phyloP scores from a whole-genome alignment of 2,888 invertebrate genomes.

The Rhodophaea formosa region DNA sequence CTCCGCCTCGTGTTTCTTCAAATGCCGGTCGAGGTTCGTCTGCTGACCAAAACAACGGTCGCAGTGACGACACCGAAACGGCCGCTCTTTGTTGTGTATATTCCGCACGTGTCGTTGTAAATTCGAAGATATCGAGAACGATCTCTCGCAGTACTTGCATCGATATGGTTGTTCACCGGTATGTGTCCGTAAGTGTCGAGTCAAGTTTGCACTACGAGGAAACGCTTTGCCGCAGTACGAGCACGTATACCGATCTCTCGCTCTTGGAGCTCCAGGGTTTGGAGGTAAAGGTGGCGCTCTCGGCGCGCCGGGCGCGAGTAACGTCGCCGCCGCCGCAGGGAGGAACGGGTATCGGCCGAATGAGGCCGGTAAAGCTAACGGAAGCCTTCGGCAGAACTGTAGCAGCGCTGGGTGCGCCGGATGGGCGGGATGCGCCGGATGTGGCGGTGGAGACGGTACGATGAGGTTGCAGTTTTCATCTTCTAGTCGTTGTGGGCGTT shows the following conservation, averaged over 20 bases:
- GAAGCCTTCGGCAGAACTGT: slow-evolving; percentile 72
- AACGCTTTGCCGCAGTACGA: slow-evolving; percentile 99
- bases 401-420: slow-evolving; percentile 76
- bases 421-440: slow-evolving; percentile 82
- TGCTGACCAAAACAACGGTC: slow-evolving; percentile 99
- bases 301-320: slow-evolving; percentile 68
- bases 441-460: slow-evolving; percentile 79
- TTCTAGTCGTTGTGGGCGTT: slow-evolving; percentile 86
- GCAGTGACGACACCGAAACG: slow-evolving; percentile 98
- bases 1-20: slow-evolving; percentile 98
- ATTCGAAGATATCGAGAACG: slow-evolving; percentile 99
- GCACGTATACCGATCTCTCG: slow-evolving; percentile 96
- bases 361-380: slow-evolving; percentile 70
- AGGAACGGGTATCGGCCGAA: slow-evolving; percentile 76
- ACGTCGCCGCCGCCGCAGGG: slow-evolving; percentile 71
- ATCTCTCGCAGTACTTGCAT: slow-evolving; percentile 98
- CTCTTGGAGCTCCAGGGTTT: slow-evolving; percentile 80
- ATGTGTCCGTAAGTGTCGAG: slow-evolving; percentile 97
- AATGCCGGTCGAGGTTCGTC: slow-evolving; percentile 97
- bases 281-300: slow-evolving; percentile 65
- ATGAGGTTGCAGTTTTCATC: slow-evolving; percentile 94
- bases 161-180: slow-evolving; percentile 99
- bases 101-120: slow-evolving; percentile 98
- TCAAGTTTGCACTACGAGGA: slow-evolving; percentile 97
- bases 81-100: slow-evolving; percentile 99